These are phyloP conservation scores for Meliscaeva auricollis DNA, from an alignment of 2,888 invertebrate species.

Conservation along the genomic window DNA sequence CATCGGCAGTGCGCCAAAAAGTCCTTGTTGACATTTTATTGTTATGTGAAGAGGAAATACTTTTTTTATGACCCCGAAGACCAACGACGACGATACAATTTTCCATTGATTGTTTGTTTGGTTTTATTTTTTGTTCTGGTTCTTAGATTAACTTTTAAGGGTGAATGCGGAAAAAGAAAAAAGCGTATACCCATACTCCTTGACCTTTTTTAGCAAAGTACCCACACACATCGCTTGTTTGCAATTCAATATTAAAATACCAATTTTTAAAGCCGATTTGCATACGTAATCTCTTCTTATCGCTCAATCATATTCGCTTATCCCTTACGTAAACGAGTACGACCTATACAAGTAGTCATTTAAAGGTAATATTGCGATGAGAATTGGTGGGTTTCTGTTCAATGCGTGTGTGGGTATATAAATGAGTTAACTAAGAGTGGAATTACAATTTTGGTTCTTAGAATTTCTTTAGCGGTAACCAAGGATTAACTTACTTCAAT, in stretches of 20 bases:
- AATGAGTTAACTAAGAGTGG: no score
- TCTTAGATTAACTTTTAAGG: background rate
- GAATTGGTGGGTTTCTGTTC: no score
- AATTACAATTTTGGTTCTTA: no score
- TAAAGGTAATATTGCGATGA: background rate
- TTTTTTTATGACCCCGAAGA: background rate
- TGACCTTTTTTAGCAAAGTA: constrained; percentile 28
- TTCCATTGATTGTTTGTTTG: background rate
- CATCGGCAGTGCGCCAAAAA: constrained; percentile 30
- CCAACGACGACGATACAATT: background rate
- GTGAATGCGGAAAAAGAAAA: background rate
- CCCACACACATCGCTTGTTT: background rate
- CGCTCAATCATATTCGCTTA: constrained; percentile 25
- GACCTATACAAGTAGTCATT: background rate
- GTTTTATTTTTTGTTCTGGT: background rate
- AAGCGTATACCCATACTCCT: background rate
- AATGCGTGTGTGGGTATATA: no score
- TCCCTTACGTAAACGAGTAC: background rate
- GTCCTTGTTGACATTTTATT: background rate
- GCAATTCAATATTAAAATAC: background rate
- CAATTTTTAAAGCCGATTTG: constrained; percentile 15
- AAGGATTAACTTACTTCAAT: no score
- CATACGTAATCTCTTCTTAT: constrained; percentile 28
- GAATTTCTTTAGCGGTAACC: no score
- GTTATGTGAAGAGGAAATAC: constrained; percentile 21